Evolutionary conservation across 2,888 invertebrate species (phyloP), one percentile per base, ranked within the genome.

Genomic region (Zygogramma bicolorata): DNA sequence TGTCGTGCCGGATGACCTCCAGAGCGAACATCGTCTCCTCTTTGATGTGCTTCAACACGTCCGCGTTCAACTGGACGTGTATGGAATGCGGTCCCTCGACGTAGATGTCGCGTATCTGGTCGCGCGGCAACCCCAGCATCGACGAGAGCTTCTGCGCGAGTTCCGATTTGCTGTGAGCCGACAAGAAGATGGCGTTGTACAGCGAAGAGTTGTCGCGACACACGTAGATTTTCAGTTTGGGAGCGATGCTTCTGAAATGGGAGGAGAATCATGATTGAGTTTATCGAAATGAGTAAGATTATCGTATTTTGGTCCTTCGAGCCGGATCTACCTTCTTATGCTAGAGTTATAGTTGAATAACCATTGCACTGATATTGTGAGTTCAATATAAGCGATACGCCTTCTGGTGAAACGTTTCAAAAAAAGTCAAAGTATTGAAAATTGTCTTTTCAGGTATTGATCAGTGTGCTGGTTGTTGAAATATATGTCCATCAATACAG

Each of bases 61-160:
- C 96, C 85, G 97, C 95, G 38, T 93, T 95, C 25, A 97, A 90
- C 40, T 94, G 90, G 0, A 97, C 93, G 79, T 94, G 93, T 6
- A 97, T 94, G 15, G 94, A 94, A 79, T 93, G 92, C 0, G 97
- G 97, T 0, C 97, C 97, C 80, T 92, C 92, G 61, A 96, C 90
- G 77, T 93, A 92, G 7, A 97, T 90, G 34, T 92, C 91, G 57
- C 85, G 76, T 81, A 86, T 77, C 82, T 84, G 84, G 5, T 85
- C 85, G 65, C 86, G 76, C 80, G 85, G 71, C 79, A 87, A 18
- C 25, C 89, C 91, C 46, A 93, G 88, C 73, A 95, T 85, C 15
- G 88, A 85, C 59, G 91, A 89, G 38, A 96, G 87, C 82, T 94
- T 93, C 75, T 88, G 88, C 63, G 90, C 84, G 68, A 96, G 86